Evolutionary conservation across 2,888 invertebrate genomes (phyloP), one percentile per base, ranked within the genome.

Genomic region (Laothoe populi): DNA sequence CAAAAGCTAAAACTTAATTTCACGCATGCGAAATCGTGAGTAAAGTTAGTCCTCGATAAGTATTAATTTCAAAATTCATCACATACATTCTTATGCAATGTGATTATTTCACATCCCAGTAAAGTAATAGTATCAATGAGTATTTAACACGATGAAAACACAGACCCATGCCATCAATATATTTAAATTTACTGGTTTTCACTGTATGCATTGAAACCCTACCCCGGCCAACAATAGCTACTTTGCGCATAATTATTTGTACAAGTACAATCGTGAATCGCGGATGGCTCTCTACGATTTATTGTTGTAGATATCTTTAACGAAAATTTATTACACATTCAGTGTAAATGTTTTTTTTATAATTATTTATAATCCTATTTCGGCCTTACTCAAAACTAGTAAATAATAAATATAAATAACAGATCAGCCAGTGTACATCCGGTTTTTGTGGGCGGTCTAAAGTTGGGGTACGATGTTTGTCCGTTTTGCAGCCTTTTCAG

Each of bases 111-210:
- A 35, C 23, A 11, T 46, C 21, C 13, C 23, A 46, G 13, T 10
- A 13, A 46, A 46, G 19, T 21, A 45, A 10, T 23, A 46, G 23
- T 46, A 4, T 46, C 23, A 38, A 57, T 40, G 4, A 19, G 23
- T 38, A n/a, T n/a, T 21, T 40, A 40, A 44, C 19, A 45, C 4
- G 45, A 8, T 59, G 44, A 26, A 59, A 44, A 42, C 31, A 45
- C 24, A 45, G 13, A 44, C 31, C 44, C 44, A 16, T 45, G 16
- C 59, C 59, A 59, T 59, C 16, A 44, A 45, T 45, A 31, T 59
- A 59, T 59, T 59, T 35, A 59, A 59, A 59, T 59, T 31, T 13
- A 5, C 31, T 35, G 31, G 31, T 45, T 45, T 58, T 26, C 45
- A 45, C 45, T 24, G 26, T 26, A 24, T 24, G 16, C 59, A 19